Percentiles rank a stretch among this genome's conserved stretches.
These are phyloP conservation scores for Tamias sibiricus DNA, from an alignment of 2,113 vertebrate genomes.

Conservation along the genomic window DNA sequence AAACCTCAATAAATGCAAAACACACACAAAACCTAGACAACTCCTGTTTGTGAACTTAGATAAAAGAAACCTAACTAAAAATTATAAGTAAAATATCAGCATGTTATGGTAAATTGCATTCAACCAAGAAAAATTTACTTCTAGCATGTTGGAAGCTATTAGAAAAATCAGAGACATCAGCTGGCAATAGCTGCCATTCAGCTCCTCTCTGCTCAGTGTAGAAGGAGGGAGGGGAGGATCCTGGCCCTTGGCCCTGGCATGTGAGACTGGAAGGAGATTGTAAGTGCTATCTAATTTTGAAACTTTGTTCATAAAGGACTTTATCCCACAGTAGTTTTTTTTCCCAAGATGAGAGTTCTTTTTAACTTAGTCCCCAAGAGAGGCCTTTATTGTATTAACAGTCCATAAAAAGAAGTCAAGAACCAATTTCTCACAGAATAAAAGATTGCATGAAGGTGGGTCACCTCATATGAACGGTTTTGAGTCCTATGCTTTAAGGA, in stretches of 20 bases:
- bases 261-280: background rate
- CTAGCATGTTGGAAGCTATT: background rate
- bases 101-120: background rate
- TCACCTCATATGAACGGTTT: background rate
- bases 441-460: background rate
- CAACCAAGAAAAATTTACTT: background rate
- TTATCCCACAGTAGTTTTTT: background rate
- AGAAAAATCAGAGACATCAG: background rate
- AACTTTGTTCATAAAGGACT: slow-evolving; percentile 17
- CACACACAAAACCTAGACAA: background rate
- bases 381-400: background rate
- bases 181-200: background rate
- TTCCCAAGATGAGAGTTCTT: background rate
- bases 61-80: background rate
- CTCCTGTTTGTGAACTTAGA: background rate
- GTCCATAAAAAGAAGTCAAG: background rate
- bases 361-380: background rate
- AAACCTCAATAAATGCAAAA: background rate
- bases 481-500: background rate
- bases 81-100: background rate
- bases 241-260: background rate
- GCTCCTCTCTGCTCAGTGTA: background rate
- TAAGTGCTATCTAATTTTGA: slow-evolving; percentile 23
- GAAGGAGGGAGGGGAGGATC: background rate
- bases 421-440: background rate